These are phyloP conservation scores for Eucriotettix oculatus DNA, from an alignment of 2,888 invertebrate genomes.

Conservation along the genomic window DNA sequence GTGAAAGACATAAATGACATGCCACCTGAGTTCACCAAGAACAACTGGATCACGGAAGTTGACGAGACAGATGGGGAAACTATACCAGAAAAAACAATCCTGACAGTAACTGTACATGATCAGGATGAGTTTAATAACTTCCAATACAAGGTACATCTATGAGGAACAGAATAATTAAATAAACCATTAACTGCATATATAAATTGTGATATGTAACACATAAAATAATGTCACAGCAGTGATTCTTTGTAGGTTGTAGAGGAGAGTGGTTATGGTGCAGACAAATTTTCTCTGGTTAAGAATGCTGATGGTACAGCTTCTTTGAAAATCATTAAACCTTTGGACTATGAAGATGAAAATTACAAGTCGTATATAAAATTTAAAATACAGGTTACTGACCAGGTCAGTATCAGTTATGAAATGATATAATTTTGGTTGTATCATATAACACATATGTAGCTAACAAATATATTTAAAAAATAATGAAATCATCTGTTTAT, in stretches of 20 bases:
- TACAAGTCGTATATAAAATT: constrained; percentile 33
- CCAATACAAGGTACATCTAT: constrained; percentile 25
- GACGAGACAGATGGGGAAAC: constrained; percentile 30
- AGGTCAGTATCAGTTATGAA: constrained; percentile 8
- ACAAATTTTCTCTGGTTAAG: constrained; percentile 30
- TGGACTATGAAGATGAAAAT: constrained; percentile 33
- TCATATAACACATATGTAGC: too few relatives aligned
- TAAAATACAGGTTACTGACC: constrained; percentile 26
- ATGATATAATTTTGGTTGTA: neutral
- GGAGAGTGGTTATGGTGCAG: constrained; percentile 28
- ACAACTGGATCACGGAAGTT: constrained; percentile 30
- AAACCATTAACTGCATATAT: neutral
- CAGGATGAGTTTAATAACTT: constrained; percentile 32
- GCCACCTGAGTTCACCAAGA: constrained; percentile 35
- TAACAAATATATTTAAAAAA: neutral
- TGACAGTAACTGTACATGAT: constrained; percentile 31
- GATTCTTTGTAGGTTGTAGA: constrained; percentile 20
- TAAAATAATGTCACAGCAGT: neutral
- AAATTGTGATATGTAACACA: neutral
- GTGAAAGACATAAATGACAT: constrained; percentile 42
- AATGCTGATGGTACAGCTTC: constrained; percentile 31
- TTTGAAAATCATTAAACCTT: constrained; percentile 30
- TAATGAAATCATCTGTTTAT: neutral
- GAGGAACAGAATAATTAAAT: neutral
- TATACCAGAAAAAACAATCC: constrained; percentile 27